phyloP scores from a whole-genome alignment of 2,797 vertebrate species.

The Kryptopterus vitreolus region DNA sequence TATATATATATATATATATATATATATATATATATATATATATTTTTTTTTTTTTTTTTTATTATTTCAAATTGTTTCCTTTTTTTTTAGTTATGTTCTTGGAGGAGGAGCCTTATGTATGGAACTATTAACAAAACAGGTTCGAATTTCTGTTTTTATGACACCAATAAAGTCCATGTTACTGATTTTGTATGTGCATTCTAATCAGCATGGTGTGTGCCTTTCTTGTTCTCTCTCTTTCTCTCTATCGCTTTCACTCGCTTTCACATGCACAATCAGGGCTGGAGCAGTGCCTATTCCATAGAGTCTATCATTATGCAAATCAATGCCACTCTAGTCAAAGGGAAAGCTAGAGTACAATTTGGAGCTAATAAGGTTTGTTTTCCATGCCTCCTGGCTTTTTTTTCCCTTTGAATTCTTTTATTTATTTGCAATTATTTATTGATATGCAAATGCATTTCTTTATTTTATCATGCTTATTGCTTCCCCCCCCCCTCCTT shows the following conservation, averaged over 20 bases:
- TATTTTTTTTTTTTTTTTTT: too few species aligned
- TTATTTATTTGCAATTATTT: not conserved
- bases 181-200: constrained; percentile 14
- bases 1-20: too few species aligned
- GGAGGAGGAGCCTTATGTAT: constrained; percentile 98
- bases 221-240: not conserved
- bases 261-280: constrained; percentile 68
- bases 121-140: constrained; percentile 99
- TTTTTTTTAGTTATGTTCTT: constrained; percentile 85
- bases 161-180: not conserved
- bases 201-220: not conserved
- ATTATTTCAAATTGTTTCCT: not conserved
- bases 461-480: not conserved
- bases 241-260: not conserved
- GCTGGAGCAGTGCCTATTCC: constrained; percentile 99
- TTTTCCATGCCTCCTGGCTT: not conserved
- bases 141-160: constrained; percentile 49
- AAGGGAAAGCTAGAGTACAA: constrained; percentile 99
- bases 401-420: not conserved
- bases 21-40: too few species aligned
- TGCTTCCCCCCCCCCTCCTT: not conserved
- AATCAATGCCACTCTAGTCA: constrained; percentile 98
- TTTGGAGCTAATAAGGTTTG: constrained; percentile 98
- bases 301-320: constrained; percentile 99
- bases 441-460: not conserved